Conservation (phyloP, 2,113 vertebrate species). For the Athene noctua region DNA sequence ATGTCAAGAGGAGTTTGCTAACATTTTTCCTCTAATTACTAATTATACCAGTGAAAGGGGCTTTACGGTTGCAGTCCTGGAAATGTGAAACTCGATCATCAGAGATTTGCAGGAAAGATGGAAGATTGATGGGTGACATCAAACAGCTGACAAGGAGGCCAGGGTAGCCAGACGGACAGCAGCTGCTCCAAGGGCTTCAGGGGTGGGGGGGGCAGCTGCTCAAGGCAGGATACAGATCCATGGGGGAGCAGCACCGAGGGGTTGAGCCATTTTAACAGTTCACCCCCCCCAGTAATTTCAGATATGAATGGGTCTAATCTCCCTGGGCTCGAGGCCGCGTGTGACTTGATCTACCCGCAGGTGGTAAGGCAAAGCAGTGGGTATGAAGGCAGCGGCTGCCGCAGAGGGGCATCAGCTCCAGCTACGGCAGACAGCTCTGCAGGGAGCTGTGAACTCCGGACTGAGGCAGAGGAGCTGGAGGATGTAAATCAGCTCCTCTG, state of each 20-base stretch:
- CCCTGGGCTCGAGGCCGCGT: neutral
- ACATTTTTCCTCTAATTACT: conserved; percentile 79
- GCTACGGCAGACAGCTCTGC: neutral
- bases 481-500: neutral
- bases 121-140: conserved; percentile 79
- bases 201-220: neutral
- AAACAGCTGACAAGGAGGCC: conserved; percentile 73
- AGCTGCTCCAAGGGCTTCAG: conserved; percentile 69
- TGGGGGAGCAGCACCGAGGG: neutral
- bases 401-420: neutral
- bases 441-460: neutral
- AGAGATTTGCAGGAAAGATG: conserved; percentile 78
- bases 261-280: neutral
- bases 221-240: neutral
- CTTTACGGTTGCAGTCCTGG: conserved; percentile 65
- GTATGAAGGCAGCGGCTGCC: conserved; percentile 11
- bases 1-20: conserved; percentile 69
- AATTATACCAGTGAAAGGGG: conserved; percentile 75
- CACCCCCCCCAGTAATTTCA: neutral
- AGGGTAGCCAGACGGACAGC: conserved; percentile 49
- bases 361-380: neutral
- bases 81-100: conserved; percentile 76
- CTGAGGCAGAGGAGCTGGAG: neutral
- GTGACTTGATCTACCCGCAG: conserved; percentile 24
- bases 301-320: conserved; percentile 54